Base-by-base conservation (phyloP, 2,113 vertebrate genomes). In the Kryptolebias marmoratus region DNA sequence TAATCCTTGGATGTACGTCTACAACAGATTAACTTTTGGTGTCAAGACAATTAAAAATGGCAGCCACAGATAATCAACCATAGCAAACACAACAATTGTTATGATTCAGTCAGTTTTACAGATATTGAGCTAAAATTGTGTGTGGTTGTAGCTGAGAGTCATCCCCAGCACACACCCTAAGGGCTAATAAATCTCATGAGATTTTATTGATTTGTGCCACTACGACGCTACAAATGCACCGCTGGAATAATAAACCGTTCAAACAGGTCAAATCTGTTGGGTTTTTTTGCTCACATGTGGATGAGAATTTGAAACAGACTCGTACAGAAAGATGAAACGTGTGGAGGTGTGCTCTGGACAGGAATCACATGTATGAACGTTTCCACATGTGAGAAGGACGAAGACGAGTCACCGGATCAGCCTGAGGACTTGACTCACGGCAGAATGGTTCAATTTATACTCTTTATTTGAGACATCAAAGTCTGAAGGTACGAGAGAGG, bases 201-300 rank as follows among this genome's bases (percentile, higher is more conserved):
- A 70, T 56, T 73, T 16, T 70, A 68, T 73, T 70, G 56, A 78
- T 64, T 56, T 83, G 56, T 86, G 84, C 76, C 71, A 85, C 74
- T 83, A 83, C 77, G 74, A 83, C 80, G 63, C 57, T 82, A 76
- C 86, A 83, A 71, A 86, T 83, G 80, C 82, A 89, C 85, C 80
- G 81, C 83, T 80, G 81, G 75, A 80, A 75, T 78, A 92, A 82
- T 88, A 89, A 91, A 52, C 75, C 91, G 86, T 90, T 91, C 85
- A 79, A 86, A 81, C 70, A 72, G 50, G 63, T 81, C 61, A 82
- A 18, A 31, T 75, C 15, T 76, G 70, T 88, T 88, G 58, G 22
- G 22, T 22, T 22, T 22, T 85, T 85, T 31, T 77, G 74, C 57
- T 49, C 28, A 61, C n/a, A 54, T 30, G 55, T 61, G 16, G 57